Conservation (phyloP, 2,113 vertebrate genomes). For the Vulpes ferrilata region DNA sequence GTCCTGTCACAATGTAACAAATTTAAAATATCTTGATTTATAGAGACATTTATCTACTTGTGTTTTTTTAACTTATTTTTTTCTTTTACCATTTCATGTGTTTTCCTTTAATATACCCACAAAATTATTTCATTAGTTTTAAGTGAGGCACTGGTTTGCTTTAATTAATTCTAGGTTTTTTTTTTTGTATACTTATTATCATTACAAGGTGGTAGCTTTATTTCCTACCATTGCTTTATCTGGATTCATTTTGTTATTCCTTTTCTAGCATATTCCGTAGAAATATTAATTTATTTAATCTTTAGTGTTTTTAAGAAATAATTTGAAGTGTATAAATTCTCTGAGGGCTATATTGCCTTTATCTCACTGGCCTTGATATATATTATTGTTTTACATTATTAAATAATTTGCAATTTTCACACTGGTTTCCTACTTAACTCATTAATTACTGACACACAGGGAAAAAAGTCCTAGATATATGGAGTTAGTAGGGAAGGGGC, state of each 20-base stretch:
- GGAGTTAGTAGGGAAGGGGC: neutral
- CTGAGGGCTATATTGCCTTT: neutral
- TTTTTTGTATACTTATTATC: neutral
- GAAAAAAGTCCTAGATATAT: neutral
- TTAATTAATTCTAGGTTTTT: neutral
- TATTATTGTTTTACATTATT: neutral
- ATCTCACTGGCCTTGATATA: neutral
- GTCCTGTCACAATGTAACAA: neutral
- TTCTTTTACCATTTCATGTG: neutral
- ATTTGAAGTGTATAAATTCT: neutral
- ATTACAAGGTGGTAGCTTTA: conserved; percentile 2
- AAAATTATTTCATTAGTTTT: neutral
- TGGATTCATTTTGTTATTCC: neutral
- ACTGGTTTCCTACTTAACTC: neutral
- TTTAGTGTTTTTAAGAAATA: neutral
- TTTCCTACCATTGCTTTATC: neutral
- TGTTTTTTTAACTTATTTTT: neutral
- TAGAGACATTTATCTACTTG: neutral
- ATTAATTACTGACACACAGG: neutral
- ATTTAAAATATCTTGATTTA: neutral
- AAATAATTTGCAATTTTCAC: neutral
- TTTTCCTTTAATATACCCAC: neutral
- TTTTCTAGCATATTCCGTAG: neutral
- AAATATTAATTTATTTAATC: neutral
- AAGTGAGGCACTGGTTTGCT: neutral